Base-by-base conservation (phyloP, 2,888 invertebrate species). In the Hypercompe scribonia region DNA sequence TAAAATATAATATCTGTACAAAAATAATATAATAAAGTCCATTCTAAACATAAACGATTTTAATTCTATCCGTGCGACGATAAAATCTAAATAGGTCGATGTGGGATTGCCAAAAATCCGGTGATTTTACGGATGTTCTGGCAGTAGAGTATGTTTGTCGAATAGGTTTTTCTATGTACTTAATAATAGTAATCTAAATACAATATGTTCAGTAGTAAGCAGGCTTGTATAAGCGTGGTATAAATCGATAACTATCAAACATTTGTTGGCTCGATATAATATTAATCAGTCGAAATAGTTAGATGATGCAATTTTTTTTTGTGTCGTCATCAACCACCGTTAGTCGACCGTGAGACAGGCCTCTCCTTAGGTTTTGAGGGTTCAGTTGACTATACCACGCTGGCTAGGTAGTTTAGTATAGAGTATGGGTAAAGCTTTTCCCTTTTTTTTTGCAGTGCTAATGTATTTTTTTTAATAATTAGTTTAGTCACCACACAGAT, bases 51-150 rank as follows among this genome's bases (percentile, higher is more conserved):
- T 65, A 46, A 77, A 50, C 54, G 74, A 65, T 31, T 84, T 84
- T 84, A 82, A 84, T 83, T 84, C 74, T 68, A 78, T 78, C 76
- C 68, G 58, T 67, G 28, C 28, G 65, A 42, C 70, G 84, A 83
- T 84, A 83, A 79, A 84, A 84, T 83, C 84, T 83, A 82, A 84
- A 83, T 83, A 84, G 84, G 83, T 84, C 83, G 61, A 50, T 28
- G 54, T 75, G 10, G 36, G 33, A 66, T 72, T 34, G 33, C 74
- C 66, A 71, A 34, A 50, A 28, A 24, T 65, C 11, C 21, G 3
- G 54, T 1, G 34, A 28, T 33, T 68, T 54, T 15, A 24, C 11
- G 65, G 36, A 70, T 33, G 15, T 28, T 21, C 50, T 28, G n/a
- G 28, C 21, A 33, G 31, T 4, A 31, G 31, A 0, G 0, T 31